A percentile compares a stretch with the other conserved stretches of the same genome.
These are phyloP conservation scores for Corythoichthys intestinalis DNA, from an alignment of 2,113 vertebrate genomes.

Conservation along the genomic window DNA sequence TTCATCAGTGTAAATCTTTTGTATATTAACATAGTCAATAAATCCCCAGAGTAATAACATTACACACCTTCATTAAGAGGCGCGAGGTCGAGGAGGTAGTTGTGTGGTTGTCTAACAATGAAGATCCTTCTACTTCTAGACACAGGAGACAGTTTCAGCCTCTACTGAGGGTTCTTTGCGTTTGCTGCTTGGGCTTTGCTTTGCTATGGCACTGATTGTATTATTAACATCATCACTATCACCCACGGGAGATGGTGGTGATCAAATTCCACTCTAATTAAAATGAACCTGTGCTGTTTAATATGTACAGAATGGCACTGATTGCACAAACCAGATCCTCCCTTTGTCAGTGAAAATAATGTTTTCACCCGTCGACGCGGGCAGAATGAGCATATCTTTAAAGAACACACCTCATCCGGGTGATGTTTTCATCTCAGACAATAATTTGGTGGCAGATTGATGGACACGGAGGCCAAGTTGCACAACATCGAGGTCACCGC, in stretches of 20 bases:
- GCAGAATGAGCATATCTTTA: constrained; percentile 53
- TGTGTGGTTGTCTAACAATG: constrained; percentile 13
- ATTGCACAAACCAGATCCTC: constrained; percentile 62
- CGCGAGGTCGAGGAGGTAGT: constrained; percentile 21
- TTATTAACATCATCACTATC: constrained; percentile 72
- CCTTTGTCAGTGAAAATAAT: constrained; percentile 66
- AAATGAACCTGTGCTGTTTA: constrained; percentile 71
- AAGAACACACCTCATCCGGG: constrained; percentile 19
- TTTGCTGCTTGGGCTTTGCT: constrained; percentile 5
- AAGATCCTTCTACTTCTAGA: constrained; percentile 48
- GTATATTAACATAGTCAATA: constrained; percentile 30
- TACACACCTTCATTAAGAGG: constrained; percentile 40
- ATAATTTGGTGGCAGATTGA: constrained; percentile 63
- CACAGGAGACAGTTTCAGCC: constrained; percentile 43
- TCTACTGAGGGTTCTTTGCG: constrained; percentile 48
- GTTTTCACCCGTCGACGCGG: constrained; percentile 50
- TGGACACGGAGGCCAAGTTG: constrained; percentile 60
- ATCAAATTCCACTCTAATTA: constrained; percentile 76
- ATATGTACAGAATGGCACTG: constrained; percentile 64
- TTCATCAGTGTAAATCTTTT: constrained; percentile 34
- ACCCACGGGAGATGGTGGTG: constrained; percentile 64
- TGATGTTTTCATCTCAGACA: constrained; percentile 53
- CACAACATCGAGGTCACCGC: constrained; percentile 26
- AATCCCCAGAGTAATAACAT: constrained; percentile 39
- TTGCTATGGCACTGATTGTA: constrained; percentile 65